Percentiles rank a stretch among this genome's conserved stretches.
phyloP scores from a whole-genome alignment of 1,140 invertebrate species.

The Caenorhabditis inopinata region DNA sequence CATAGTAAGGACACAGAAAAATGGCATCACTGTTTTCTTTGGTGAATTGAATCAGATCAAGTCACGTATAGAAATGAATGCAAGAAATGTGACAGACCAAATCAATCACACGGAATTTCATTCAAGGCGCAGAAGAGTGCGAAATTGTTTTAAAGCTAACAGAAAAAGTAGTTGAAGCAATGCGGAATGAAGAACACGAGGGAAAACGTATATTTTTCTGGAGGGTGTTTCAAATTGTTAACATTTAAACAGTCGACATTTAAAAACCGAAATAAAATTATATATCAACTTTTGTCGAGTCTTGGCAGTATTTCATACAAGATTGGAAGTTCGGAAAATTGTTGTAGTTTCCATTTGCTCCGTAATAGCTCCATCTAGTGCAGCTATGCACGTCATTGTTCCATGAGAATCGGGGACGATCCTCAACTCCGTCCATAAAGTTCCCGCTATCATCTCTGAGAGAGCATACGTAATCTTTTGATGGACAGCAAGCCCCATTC shows the following conservation, averaged over 20 bases:
- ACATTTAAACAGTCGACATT: too few relatives aligned
- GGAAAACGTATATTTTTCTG: too few relatives aligned
- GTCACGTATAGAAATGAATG: not conserved
- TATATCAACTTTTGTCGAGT: conserved; percentile 15
- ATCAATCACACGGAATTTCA: conserved; percentile 11
- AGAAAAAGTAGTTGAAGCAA: not conserved
- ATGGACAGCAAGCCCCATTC: conserved; percentile 48
- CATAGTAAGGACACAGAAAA: not conserved
- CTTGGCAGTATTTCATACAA: conserved; percentile 44
- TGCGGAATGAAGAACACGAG: too few relatives aligned
- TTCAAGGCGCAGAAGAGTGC: not conserved
- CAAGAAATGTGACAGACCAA: not conserved
- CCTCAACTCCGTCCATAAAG: conserved; percentile 49
- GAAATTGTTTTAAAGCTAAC: conserved; percentile 8
- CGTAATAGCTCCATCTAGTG: conserved; percentile 51
- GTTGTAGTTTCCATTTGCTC: conserved; percentile 50
- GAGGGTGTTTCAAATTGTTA: too few relatives aligned
- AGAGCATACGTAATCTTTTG: conserved; percentile 49
- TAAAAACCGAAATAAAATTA: not conserved
- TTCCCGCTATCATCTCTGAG: conserved; percentile 46
- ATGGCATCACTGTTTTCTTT: not conserved
- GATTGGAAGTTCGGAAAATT: conserved; percentile 49
- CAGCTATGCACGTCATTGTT: conserved; percentile 47
- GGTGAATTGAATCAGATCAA: conserved; percentile 5
- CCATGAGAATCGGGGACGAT: conserved; percentile 46